phyloP scores from a whole-genome alignment of 2,113 vertebrate species.

The Sinocyclocheilus anophthalmus region DNA sequence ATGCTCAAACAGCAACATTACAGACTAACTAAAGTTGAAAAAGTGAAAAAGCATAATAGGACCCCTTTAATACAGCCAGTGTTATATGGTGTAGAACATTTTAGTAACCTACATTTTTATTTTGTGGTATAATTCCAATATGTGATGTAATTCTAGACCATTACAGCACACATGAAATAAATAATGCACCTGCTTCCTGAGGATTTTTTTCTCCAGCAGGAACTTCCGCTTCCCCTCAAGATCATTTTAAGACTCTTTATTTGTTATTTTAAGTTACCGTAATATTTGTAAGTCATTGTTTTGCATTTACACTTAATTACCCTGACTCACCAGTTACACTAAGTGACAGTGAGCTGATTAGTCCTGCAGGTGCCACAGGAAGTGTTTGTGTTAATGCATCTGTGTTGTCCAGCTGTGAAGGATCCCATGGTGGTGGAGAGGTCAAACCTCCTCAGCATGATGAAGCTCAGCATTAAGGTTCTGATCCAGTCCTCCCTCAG shows the following conservation, averaged over 20 bases:
- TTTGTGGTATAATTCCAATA: neutral
- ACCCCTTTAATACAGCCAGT: neutral
- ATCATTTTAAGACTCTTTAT: neutral
- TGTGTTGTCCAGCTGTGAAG: constrained; percentile 61
- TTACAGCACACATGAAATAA: neutral
- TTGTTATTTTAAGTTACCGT: constrained; percentile 20
- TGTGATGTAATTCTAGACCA: neutral
- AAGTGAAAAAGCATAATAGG: too few species aligned
- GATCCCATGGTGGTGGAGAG: constrained; percentile 87
- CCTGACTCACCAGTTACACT: neutral
- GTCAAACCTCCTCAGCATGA: constrained; percentile 93
- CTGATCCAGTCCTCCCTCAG: constrained; percentile 93
- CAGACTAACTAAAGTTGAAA: too few species aligned
- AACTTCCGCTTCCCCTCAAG: constrained; percentile 31
- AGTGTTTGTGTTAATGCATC: neutral
- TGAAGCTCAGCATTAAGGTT: constrained; percentile 94
- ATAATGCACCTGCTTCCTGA: constrained; percentile 38
- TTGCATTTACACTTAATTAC: neutral
- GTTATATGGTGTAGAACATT: neutral
- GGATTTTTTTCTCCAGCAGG: neutral
- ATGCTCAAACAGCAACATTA: too few species aligned
- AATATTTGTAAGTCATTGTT: neutral
- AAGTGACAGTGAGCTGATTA: neutral
- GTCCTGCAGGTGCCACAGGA: constrained; percentile 13
- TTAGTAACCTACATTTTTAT: constrained; percentile 2